These are phyloP conservation scores for Elephantulus edwardii DNA, from an alignment of 2,113 vertebrate genomes.

Conservation along the genomic window DNA sequence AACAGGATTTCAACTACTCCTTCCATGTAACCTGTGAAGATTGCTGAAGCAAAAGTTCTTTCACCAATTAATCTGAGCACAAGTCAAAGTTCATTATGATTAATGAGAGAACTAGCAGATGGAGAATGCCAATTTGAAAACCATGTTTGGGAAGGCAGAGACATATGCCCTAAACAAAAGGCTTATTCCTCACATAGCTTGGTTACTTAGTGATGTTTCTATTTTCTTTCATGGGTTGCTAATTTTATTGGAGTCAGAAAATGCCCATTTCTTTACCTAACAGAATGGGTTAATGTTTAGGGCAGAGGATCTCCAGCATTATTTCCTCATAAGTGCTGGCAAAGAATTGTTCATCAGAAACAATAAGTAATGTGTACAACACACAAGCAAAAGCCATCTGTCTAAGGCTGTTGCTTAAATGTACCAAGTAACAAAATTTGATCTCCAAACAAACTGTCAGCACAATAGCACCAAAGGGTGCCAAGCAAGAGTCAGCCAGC, in stretches of 20 bases:
- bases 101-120: slow-evolving; percentile 18
- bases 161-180: neutral
- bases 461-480: slow-evolving; percentile 12
- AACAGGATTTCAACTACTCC: neutral
- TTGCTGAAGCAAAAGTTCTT: slow-evolving; percentile 1
- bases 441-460: slow-evolving; percentile 4
- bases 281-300: neutral
- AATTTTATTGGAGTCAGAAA: neutral
- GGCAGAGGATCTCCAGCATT: neutral
- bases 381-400: neutral
- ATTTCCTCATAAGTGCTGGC: slow-evolving; percentile 2
- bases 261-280: neutral
- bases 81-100: slow-evolving; percentile 26
- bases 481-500: slow-evolving; percentile 22
- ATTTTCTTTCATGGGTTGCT: neutral
- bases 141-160: neutral
- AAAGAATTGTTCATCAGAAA: neutral
- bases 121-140: neutral
- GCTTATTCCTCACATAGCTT: neutral
- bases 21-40: neutral
- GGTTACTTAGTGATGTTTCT: neutral
- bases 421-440: neutral
- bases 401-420: neutral
- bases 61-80: slow-evolving; percentile 8
- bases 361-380: neutral